These are phyloP conservation scores for Tyto alba DNA, from an alignment of 2,113 vertebrate genomes.

Conservation along the genomic window DNA sequence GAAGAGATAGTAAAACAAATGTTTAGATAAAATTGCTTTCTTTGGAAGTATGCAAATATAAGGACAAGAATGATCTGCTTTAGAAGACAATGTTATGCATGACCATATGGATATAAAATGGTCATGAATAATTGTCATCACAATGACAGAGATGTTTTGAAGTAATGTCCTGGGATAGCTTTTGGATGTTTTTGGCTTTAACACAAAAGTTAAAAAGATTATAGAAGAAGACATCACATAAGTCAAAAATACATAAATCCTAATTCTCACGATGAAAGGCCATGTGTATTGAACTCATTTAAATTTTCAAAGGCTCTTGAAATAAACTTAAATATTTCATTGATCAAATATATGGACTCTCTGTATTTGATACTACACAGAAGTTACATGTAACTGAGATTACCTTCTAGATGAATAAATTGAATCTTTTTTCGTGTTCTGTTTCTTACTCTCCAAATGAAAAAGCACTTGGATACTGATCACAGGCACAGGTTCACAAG, in stretches of 20 bases:
- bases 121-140: neutral
- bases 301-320: neutral
- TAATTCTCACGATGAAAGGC: neutral
- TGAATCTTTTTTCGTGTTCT: neutral
- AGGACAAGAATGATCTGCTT: neutral
- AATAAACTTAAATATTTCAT: neutral
- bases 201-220: neutral
- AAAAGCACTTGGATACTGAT: neutral
- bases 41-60: neutral
- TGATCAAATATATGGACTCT: neutral
- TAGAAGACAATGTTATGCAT: neutral
- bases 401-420: neutral
- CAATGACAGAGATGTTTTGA: neutral
- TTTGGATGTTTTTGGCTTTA: neutral
- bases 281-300: neutral
- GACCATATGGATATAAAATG: neutral
- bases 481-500: neutral
- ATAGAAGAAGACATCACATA: neutral
- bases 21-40: neutral
- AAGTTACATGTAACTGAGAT: neutral
- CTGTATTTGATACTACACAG: neutral
- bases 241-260: neutral
- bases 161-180: neutral
- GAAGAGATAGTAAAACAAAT: neutral
- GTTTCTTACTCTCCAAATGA: neutral